phyloP scores from a whole-genome alignment of 2,797 vertebrate genomes.

The Gymnopithys bicolor region DNA sequence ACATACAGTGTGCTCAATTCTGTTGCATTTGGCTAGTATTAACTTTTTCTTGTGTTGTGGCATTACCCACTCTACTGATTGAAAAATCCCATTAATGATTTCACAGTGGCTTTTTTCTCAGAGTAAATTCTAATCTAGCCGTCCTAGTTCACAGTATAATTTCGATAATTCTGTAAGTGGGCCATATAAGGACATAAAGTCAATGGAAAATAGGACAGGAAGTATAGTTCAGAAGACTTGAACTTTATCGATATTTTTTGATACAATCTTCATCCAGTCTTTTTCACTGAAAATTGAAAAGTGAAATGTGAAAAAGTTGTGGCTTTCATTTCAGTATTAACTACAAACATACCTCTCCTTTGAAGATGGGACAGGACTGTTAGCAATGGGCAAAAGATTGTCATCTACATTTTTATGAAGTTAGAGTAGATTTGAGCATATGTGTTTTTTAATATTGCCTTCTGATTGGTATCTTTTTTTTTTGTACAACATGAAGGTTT shows the following conservation, averaged over 20 bases:
- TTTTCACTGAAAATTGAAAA: background rate
- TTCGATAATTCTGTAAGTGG: constrained; percentile 57
- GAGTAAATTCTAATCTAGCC: constrained; percentile 31
- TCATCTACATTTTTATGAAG: background rate
- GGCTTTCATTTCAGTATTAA: background rate
- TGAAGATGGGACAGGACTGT: background rate
- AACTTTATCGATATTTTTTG: background rate
- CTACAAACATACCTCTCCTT: background rate
- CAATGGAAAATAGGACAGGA: background rate
- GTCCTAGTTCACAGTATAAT: constrained; percentile 50
- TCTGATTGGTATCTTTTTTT: background rate
- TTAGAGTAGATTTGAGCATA: background rate
- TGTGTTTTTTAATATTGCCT: background rate
- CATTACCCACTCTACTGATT: background rate
- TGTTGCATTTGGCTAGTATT: background rate
- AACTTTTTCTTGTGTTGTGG: background rate
- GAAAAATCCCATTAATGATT: background rate
- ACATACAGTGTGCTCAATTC: background rate
- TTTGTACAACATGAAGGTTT: background rate
- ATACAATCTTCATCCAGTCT: background rate
- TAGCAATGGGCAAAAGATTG: background rate
- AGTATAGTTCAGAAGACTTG: background rate
- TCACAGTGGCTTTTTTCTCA: background rate
- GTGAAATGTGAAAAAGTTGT: background rate
- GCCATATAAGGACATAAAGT: background rate